Conservation (phyloP, 1,140 invertebrate genomes). For the Nymphalis io region DNA sequence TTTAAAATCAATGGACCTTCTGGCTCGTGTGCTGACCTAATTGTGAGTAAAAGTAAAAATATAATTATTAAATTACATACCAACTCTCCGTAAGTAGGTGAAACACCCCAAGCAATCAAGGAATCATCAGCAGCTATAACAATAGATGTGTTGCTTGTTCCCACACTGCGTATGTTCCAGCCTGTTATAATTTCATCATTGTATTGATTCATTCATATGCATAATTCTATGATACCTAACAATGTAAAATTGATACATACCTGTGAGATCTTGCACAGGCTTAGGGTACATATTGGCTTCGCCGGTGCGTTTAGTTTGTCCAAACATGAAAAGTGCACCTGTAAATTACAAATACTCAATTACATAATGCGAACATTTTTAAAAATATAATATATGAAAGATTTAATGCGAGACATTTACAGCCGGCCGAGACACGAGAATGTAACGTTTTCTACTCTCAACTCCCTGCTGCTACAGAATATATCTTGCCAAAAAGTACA, state of each 20-base stretch:
- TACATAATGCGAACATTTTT: background rate
- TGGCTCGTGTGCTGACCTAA: too few species aligned
- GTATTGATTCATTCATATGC: background rate
- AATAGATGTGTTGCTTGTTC: constrained; percentile 89
- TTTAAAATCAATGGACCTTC: too few species aligned
- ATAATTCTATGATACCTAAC: background rate
- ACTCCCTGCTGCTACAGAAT: too few species aligned
- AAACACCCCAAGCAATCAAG: constrained; percentile 94
- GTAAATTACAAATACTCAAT: constrained; percentile 29
- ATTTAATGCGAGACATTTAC: too few species aligned
- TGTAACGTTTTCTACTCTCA: too few species aligned
- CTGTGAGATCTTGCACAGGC: constrained; percentile 93
- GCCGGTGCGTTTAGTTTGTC: constrained; percentile 94
- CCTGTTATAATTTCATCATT: constrained; percentile 72
- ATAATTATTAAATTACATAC: constrained; percentile 65
- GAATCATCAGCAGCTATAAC: constrained; percentile 94
- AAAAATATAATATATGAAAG: too few species aligned
- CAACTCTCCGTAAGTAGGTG: constrained; percentile 95
- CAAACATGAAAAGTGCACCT: constrained; percentile 90
- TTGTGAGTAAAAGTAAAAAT: too few species aligned
- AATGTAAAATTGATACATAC: constrained; percentile 45
- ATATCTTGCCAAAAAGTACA: background rate
- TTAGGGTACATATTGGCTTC: constrained; percentile 99
- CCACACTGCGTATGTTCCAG: constrained; percentile 93
- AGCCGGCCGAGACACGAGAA: too few species aligned